These are phyloP conservation scores for Chloromyia formosa DNA, from an alignment of 2,888 invertebrate genomes.

Conservation along the genomic window DNA sequence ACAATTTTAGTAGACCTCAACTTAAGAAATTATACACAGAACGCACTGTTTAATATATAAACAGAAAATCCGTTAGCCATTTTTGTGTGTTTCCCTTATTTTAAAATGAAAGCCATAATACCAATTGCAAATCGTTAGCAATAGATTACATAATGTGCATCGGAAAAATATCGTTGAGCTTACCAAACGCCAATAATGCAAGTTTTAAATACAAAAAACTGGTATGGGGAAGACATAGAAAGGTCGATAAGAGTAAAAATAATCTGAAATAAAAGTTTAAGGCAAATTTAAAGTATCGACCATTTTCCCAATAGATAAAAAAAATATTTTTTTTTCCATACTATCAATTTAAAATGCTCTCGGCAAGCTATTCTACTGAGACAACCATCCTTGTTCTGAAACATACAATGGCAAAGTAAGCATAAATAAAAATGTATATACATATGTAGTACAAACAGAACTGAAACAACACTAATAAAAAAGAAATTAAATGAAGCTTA, in stretches of 20 bases:
- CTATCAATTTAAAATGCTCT: slow-evolving; percentile 37
- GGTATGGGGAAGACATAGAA: slow-evolving; percentile 51
- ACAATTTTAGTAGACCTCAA: too few species aligned
- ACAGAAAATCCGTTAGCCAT: too few species aligned
- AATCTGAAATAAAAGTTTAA: slow-evolving; percentile 25
- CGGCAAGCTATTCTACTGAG: slow-evolving; percentile 40
- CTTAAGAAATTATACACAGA: too few species aligned
- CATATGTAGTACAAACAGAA: not conserved
- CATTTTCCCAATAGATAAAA: not conserved
- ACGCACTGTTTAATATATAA: too few species aligned
- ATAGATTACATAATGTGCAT: not conserved
- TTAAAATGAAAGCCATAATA: too few species aligned
- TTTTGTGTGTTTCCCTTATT: too few species aligned
- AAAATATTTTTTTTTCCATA: not conserved
- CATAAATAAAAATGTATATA: slow-evolving; percentile 41
- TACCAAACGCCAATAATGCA: slow-evolving; percentile 9
- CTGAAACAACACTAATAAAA: not conserved
- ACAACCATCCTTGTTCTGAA: not conserved
- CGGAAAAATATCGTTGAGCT: not conserved
- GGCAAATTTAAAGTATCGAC: not conserved
- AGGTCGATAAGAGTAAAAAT: not conserved
- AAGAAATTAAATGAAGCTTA: slow-evolving; percentile 54
- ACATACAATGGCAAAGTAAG: slow-evolving; percentile 49
- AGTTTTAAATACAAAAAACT: slow-evolving; percentile 44
- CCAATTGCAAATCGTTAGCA: not conserved